Conservation (phyloP, 2,113 vertebrate species). For the Anas platyrhynchos region DNA sequence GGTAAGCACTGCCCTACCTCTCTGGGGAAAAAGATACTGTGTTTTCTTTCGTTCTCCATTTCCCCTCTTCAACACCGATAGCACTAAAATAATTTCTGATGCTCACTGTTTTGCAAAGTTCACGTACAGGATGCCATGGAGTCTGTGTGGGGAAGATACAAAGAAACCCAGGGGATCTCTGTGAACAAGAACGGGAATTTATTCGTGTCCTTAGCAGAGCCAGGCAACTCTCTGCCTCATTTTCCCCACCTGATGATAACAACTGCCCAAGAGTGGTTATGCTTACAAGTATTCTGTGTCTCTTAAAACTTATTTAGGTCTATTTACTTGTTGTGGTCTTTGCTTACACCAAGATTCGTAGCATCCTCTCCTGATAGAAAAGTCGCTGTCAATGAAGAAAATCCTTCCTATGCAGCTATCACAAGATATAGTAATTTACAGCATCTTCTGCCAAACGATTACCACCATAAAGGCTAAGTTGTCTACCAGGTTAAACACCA, state of each 20-base stretch:
- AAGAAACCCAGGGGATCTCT: neutral
- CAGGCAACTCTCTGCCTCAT: neutral
- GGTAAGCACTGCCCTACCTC: neutral
- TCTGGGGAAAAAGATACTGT: neutral
- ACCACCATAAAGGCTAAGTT: neutral
- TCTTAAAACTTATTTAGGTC: neutral
- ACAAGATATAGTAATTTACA: neutral
- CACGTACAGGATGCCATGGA: neutral
- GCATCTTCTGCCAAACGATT: neutral
- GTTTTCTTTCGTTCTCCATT: neutral
- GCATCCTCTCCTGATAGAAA: neutral
- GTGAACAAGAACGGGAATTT: neutral
- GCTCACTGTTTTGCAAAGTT: neutral
- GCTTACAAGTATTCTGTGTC: neutral
- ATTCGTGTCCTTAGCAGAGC: neutral
- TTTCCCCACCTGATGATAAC: neutral
- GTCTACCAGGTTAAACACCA: neutral
- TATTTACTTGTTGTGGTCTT: neutral
- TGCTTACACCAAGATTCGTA: neutral
- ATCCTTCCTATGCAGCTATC: neutral
- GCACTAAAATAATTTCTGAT: neutral
- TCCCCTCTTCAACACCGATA: neutral
- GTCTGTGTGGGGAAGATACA: fast-evolving
- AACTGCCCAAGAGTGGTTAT: neutral
- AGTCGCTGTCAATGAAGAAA: neutral